Base-by-base conservation (phyloP, 2,888 invertebrate species). In the Cheiracanthium punctorium region DNA sequence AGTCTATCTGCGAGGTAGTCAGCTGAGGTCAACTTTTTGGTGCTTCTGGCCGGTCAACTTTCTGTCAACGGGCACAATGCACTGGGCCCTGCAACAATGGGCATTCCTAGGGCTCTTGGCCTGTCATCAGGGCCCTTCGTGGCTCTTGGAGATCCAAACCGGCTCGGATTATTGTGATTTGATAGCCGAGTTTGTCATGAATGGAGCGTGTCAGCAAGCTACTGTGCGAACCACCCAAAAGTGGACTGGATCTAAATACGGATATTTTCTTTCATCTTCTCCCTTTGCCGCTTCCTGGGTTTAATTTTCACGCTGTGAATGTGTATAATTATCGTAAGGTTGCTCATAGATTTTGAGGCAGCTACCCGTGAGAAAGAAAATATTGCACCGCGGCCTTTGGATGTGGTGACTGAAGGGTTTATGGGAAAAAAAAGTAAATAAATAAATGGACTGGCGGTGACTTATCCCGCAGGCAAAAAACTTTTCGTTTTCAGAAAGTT, bases 61-160 rank as follows among this genome's bases (percentile, higher is more conserved):
- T 73, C 73, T 67, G 73, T 74, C 69, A 72, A 75, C 41, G 32
- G 73, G 37, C 69, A 82, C 82, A 82, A 84, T 84, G 43, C 73
- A 10, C 58, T 58, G 58, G 58, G 70, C 32, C 28, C 30, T 28
- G 43, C 37, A 81, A 81, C 81, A 81, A 81, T 81, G 69, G 67
- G 24, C 41, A 28, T 37, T 71, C 52, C 82, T 28, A 33, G 30
- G 70, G 29, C n/a, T 72, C 33, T 2, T 28, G 20, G 24, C 33
- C 67, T 69, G 69, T 33, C 69, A 69, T 12, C 69, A 69, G 24
- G 33, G 8, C 1, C 58, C 5, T 37, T n/a, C 48, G 24, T 24
- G 24, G 58, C 24, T 24, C 24, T 58, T 58, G 20, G 24, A 58
- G 58, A 2, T 58, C 12, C 58, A 58, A 58, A 58, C 58, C 58